These are phyloP conservation scores for Leptinotarsa peninsularis DNA, from an alignment of 2,888 invertebrate genomes.

Conservation along the genomic window DNA sequence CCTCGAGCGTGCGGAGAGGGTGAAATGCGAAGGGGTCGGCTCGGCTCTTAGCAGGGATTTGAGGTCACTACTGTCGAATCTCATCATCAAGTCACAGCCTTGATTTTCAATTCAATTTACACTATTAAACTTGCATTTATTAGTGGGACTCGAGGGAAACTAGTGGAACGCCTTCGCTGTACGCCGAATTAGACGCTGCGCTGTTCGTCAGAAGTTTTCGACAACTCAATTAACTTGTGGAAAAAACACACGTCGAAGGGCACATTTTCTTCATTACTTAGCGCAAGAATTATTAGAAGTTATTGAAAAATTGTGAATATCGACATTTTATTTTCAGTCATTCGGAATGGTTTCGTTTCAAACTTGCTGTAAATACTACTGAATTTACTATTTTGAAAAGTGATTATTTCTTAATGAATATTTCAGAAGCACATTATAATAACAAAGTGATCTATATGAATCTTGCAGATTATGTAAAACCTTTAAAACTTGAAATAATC, in stretches of 20 bases:
- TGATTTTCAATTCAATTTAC: constrained; percentile 64
- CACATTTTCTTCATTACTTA: not conserved
- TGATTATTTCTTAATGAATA: too few species aligned
- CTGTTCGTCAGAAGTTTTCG: not conserved
- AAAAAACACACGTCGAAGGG: not conserved
- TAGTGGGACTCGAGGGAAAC: constrained; percentile 46
- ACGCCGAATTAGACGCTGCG: constrained; percentile 9
- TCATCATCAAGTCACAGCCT: constrained; percentile 66
- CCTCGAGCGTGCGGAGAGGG: constrained; percentile 40
- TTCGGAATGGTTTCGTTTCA: too few species aligned
- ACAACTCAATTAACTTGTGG: constrained; percentile 10
- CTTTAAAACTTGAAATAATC: too few species aligned
- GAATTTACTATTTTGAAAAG: too few species aligned
- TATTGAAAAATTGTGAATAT: not conserved
- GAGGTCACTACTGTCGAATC: constrained; percentile 67
- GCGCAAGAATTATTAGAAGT: not conserved
- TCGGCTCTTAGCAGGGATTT: constrained; percentile 63
- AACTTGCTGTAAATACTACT: too few species aligned
- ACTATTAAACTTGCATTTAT: constrained; percentile 62
- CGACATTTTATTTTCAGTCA: too few species aligned
- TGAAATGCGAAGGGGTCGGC: constrained; percentile 42
- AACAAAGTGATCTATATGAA: too few species aligned
- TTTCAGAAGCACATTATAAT: too few species aligned
- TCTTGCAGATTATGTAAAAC: too few species aligned
- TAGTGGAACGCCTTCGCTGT: constrained; percentile 13